Percentiles rank a stretch among this genome's conserved stretches.
phyloP scores from a whole-genome alignment of 2,797 vertebrate genomes.

The Numenius phaeopus region DNA sequence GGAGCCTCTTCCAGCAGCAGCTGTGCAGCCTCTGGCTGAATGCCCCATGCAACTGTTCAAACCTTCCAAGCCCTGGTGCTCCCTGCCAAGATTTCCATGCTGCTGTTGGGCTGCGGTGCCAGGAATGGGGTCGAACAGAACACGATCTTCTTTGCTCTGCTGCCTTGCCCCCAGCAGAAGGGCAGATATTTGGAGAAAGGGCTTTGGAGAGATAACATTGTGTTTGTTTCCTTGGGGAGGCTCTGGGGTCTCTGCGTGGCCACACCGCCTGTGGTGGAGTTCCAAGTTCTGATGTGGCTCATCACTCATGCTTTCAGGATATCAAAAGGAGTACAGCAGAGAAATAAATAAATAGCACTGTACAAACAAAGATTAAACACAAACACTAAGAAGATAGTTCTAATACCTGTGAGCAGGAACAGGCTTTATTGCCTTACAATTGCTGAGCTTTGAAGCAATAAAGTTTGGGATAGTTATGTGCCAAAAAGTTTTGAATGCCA shows the following conservation, averaged over 20 bases:
- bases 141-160: constrained; percentile 6
- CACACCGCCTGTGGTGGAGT: not conserved
- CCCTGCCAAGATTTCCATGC: not conserved
- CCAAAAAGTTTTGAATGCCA: not conserved
- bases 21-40: not conserved
- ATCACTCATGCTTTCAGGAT: not conserved
- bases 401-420: not conserved
- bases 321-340: not conserved
- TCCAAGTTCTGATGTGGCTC: not conserved
- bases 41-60: not conserved
- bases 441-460: not conserved
- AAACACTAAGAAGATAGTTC: not conserved
- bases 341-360: not conserved
- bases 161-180: not conserved
- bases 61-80: not conserved
- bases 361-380: not conserved
- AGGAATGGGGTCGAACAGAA: constrained; percentile 16
- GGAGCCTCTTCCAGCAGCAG: constrained; percentile 26
- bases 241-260: not conserved
- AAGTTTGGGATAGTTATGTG: not conserved
- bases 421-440: not conserved
- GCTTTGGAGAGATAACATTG: not conserved
- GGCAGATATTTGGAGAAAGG: not conserved
- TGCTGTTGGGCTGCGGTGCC: not conserved
- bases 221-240: not conserved